phyloP scores from a whole-genome alignment of 2,797 vertebrate genomes.

The Picus viridis region DNA sequence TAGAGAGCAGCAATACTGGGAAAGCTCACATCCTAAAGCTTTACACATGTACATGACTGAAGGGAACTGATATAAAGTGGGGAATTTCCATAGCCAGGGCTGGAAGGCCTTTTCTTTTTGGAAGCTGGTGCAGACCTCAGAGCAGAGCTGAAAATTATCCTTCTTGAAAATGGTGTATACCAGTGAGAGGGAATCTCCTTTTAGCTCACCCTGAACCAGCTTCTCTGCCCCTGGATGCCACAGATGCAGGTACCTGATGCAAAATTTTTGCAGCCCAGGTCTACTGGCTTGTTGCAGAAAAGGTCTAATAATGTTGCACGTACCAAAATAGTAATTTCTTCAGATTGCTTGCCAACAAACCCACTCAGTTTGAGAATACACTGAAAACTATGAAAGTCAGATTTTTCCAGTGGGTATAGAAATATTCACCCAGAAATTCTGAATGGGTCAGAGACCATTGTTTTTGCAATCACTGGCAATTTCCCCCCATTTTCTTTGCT shows the following conservation, averaged over 20 bases:
- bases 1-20: neutral
- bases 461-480: neutral
- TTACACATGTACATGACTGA: neutral
- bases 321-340: neutral
- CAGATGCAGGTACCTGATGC: neutral
- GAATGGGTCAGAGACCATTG: rapidly evolving
- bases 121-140: neutral
- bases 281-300: neutral
- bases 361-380: neutral
- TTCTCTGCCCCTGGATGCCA: neutral
- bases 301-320: neutral
- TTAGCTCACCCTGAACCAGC: rapidly evolving
- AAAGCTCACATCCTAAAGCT: neutral
- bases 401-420: neutral
- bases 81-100: neutral
- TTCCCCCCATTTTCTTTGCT: neutral
- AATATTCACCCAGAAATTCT: neutral
- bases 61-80: rapidly evolving
- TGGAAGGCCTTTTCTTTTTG: neutral
- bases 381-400: neutral
- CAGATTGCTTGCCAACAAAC: neutral
- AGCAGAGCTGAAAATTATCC: neutral
- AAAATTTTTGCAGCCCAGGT: neutral
- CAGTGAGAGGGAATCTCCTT: neutral
- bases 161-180: neutral